Percentiles rank a stretch among this genome's conserved stretches.
Conservation (phyloP, 2,888 invertebrate genomes). For the Ectemnius cavifrons region DNA sequence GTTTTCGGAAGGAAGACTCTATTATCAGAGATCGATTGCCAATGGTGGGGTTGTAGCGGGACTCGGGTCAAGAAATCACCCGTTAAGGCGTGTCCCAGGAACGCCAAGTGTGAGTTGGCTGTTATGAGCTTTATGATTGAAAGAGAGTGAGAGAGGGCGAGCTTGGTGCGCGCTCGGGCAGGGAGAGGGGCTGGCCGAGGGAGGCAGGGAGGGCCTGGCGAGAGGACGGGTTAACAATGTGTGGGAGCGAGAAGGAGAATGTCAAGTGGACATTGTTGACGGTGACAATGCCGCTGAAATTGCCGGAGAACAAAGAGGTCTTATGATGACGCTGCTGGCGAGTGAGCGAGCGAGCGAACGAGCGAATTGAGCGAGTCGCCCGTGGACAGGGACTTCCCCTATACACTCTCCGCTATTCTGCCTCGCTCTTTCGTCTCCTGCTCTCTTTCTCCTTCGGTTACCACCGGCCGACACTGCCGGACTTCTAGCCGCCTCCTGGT, state of each 20-base stretch:
- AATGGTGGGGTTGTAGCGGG: not conserved
- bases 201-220: not conserved
- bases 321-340: slow-evolving; percentile 77
- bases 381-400: slow-evolving; percentile 66
- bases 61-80: slow-evolving; percentile 7
- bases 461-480: not conserved
- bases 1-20: not conserved
- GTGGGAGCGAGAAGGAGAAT: slow-evolving; percentile 74
- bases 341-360: slow-evolving; percentile 59
- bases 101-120: slow-evolving; percentile 35
- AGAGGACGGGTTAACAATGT: slow-evolving; percentile 71
- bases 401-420: slow-evolving; percentile 16
- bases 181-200: not conserved
- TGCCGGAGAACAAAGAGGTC: slow-evolving; percentile 78
- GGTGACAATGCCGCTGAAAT: slow-evolving; percentile 78
- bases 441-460: slow-evolving; percentile 4
- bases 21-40: slow-evolving; percentile 1
- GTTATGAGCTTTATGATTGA: slow-evolving; percentile 75
- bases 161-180: not conserved
- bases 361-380: slow-evolving; percentile 70
- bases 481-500: not conserved
- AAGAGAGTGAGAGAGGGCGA: slow-evolving; percentile 64
- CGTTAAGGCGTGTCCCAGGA: slow-evolving; percentile 1
- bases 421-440: slow-evolving; percentile 1
- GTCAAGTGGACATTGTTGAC: slow-evolving; percentile 78